Percentiles rank a stretch among this genome's conserved stretches.
Evolutionary conservation across 2,113 vertebrate genomes (phyloP).

Genomic region (Nestor notabilis): DNA sequence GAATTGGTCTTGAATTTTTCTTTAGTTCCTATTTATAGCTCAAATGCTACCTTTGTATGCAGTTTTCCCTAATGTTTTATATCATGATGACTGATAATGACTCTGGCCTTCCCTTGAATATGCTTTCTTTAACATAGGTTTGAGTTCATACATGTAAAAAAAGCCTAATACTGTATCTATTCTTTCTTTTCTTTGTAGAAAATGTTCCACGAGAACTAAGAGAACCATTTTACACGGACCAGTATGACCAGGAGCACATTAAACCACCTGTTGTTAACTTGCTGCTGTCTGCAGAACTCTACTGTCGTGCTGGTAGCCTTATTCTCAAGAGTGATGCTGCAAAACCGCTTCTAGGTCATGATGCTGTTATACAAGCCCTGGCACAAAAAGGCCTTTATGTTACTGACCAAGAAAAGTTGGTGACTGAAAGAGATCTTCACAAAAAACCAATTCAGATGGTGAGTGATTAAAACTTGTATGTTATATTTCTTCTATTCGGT

Average conservation of each 20-base stretch:
- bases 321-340: conserved; percentile 90
- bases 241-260: conserved; percentile 98
- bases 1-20: neutral
- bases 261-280: conserved; percentile 92
- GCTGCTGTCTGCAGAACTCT: conserved; percentile 94
- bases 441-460: conserved; percentile 97
- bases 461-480: conserved; percentile 53
- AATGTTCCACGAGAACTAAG: conserved; percentile 88
- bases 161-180: neutral
- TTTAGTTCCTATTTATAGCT: neutral
- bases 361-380: conserved; percentile 94
- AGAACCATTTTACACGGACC: conserved; percentile 96
- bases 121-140: neutral
- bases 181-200: conserved; percentile 74
- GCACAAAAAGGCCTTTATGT: conserved; percentile 95
- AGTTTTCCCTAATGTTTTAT: neutral
- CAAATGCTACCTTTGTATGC: neutral
- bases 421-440: conserved; percentile 92
- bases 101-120: neutral
- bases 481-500: neutral
- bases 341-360: conserved; percentile 91
- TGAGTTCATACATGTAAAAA: neutral
- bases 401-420: conserved; percentile 92
- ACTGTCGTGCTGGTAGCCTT: conserved; percentile 92
- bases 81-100: neutral